Percentiles rank a stretch among this genome's conserved stretches.
These are phyloP conservation scores for Lagopus leucura DNA, from an alignment of 2,113 vertebrate species.

Conservation along the genomic window DNA sequence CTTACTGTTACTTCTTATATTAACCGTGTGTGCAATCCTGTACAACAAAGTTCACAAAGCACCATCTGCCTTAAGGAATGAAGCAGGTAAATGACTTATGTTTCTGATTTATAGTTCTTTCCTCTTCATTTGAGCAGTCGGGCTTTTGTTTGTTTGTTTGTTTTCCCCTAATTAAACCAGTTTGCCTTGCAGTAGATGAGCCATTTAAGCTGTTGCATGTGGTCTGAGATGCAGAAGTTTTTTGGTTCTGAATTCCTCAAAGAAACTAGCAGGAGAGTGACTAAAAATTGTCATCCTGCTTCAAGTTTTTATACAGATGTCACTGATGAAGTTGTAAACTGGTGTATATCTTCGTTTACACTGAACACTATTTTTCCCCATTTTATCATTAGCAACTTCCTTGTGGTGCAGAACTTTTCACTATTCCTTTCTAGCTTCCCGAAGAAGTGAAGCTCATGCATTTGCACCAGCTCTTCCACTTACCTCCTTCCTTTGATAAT, in stretches of 20 bases:
- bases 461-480: background rate
- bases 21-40: constrained; percentile 86
- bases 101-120: background rate
- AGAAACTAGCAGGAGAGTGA: background rate
- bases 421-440: background rate
- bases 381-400: background rate
- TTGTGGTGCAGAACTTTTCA: background rate
- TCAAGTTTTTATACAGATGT: background rate
- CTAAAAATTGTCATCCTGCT: background rate
- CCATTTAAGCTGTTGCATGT: background rate
- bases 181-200: background rate
- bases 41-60: constrained; percentile 84
- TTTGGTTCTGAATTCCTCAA: background rate
- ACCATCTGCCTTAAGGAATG: constrained; percentile 48
- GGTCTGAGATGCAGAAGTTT: background rate
- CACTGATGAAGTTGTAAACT: background rate
- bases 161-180: background rate
- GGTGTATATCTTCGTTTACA: background rate
- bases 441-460: background rate
- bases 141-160: background rate
- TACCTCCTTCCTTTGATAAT: background rate
- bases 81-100: constrained; percentile 72
- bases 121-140: background rate
- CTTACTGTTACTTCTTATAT: constrained; percentile 86
- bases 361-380: background rate